Evolutionary conservation across 2,888 invertebrate species (phyloP).

Genomic region (Rhagonycha fulva): DNA sequence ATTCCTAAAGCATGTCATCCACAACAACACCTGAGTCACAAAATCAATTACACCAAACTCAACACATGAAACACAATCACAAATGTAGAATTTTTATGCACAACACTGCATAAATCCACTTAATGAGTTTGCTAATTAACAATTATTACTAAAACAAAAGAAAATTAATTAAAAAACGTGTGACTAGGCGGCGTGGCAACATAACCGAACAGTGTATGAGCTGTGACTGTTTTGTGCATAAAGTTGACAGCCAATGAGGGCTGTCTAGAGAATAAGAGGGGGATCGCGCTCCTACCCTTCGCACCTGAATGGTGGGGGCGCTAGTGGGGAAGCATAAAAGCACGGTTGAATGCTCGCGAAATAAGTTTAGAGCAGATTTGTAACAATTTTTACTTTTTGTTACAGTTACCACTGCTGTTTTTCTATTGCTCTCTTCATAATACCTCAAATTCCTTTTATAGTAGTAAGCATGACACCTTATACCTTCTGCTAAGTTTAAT

Average conservation of each 20-base stretch:
- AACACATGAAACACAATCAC: conserved; percentile 44
- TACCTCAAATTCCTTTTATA: conserved; percentile 15
- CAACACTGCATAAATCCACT: conserved; percentile 40
- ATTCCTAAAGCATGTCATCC: conserved; percentile 46
- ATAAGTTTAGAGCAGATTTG: conserved; percentile 53
- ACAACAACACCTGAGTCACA: conserved; percentile 49
- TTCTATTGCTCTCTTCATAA: conserved; percentile 31
- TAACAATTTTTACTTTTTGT: conserved; percentile 47
- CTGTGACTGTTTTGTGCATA: conserved; percentile 57
- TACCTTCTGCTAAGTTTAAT: neutral
- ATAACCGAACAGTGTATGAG: conserved; percentile 54
- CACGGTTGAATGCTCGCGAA: conserved; percentile 54
- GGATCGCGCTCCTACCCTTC: conserved; percentile 52
- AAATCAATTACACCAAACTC: conserved; percentile 34
- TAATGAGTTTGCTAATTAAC: conserved; percentile 2
- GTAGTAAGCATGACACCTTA: neutral
- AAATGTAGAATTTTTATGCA: conserved; percentile 40
- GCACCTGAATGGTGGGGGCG: conserved; percentile 49
- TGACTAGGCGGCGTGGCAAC: conserved; percentile 53
- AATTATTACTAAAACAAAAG: conserved; percentile 9
- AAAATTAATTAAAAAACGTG: conserved; percentile 42
- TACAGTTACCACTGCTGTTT: neutral
- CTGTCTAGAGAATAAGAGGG: conserved; percentile 49
- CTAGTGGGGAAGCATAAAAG: conserved; percentile 43
- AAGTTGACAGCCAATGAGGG: conserved; percentile 56